Percentiles rank a stretch among this genome's conserved stretches.
Conservation (phyloP, 2,888 invertebrate genomes). For the Salticus scenicus region DNA sequence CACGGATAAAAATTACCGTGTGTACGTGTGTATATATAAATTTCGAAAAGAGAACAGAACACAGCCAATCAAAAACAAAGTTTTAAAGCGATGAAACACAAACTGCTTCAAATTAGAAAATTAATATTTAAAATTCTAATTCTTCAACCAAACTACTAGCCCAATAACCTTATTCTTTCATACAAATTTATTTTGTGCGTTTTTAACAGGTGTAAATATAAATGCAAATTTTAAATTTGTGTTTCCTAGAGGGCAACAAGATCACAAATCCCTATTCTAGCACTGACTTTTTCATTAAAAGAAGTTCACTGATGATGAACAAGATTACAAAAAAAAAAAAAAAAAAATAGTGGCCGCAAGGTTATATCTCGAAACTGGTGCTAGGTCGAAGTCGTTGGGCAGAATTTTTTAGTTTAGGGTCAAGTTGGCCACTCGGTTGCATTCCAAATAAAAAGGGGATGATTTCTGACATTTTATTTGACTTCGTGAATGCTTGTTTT, state of each 20-base stretch:
- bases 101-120: too few relatives aligned
- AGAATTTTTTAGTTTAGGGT: constrained; percentile 14
- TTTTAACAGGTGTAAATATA: neutral
- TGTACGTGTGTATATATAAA: too few relatives aligned
- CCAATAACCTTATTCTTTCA: neutral
- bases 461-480: neutral
- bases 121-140: too few relatives aligned
- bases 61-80: too few relatives aligned
- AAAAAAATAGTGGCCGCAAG: constrained; percentile 1
- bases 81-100: too few relatives aligned
- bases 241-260: neutral
- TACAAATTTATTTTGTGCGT: neutral
- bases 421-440: constrained; percentile 28
- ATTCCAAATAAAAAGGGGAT: neutral
- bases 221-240: neutral
- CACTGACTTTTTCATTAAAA: too few relatives aligned
- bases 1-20: too few relatives aligned
- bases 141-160: constrained; percentile 2
- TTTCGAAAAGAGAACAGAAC: too few relatives aligned
- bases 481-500: neutral
- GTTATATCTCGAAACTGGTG: neutral
- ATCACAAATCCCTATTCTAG: neutral
- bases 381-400: constrained; percentile 20
- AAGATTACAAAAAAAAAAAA: too few relatives aligned
- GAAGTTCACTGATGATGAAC: too few relatives aligned